Percentiles rank a stretch among this genome's conserved stretches.
Conservation (phyloP, 1,140 invertebrate genomes). For the Psilanteris sp. region DNA sequence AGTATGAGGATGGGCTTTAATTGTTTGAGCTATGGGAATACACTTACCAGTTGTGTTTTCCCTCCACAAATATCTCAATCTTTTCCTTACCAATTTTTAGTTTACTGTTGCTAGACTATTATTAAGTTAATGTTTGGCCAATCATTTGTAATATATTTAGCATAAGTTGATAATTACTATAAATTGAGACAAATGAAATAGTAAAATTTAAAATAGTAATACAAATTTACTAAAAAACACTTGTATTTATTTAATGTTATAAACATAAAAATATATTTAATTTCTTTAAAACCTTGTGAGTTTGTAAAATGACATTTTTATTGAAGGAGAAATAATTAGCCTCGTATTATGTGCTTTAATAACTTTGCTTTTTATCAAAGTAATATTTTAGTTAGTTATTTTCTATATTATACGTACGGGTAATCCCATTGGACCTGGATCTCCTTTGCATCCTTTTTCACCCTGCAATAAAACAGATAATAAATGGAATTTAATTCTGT, state of each 20-base stretch:
- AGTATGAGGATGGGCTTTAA: constrained; percentile 29
- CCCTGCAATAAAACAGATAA: constrained; percentile 83
- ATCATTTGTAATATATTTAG: constrained; percentile 15
- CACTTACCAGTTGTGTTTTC: constrained; percentile 49
- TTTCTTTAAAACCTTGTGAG: too few species aligned
- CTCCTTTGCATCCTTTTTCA: constrained; percentile 92
- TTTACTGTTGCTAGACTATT: constrained; percentile 22
- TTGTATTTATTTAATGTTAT: too few species aligned
- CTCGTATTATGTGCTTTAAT: constrained; percentile 1
- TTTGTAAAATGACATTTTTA: neutral
- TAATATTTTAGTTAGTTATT: constrained; percentile 18
- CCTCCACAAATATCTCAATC: constrained; percentile 57
- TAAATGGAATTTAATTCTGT: constrained; percentile 3
- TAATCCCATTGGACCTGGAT: constrained; percentile 95
- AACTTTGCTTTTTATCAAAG: constrained; percentile 3
- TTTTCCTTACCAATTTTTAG: constrained; percentile 32
- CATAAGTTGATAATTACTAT: neutral
- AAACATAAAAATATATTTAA: too few species aligned
- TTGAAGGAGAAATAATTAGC: constrained; percentile 5
- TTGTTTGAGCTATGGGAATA: constrained; percentile 36
- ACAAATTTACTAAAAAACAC: too few species aligned
- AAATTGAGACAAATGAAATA: too few species aligned
- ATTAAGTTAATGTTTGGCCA: constrained; percentile 41
- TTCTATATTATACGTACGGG: constrained; percentile 86
- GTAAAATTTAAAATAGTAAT: too few species aligned